These are phyloP conservation scores for Brachionus asplanchnoidis DNA, from an alignment of 1,140 invertebrate species.

Conservation along the genomic window DNA sequence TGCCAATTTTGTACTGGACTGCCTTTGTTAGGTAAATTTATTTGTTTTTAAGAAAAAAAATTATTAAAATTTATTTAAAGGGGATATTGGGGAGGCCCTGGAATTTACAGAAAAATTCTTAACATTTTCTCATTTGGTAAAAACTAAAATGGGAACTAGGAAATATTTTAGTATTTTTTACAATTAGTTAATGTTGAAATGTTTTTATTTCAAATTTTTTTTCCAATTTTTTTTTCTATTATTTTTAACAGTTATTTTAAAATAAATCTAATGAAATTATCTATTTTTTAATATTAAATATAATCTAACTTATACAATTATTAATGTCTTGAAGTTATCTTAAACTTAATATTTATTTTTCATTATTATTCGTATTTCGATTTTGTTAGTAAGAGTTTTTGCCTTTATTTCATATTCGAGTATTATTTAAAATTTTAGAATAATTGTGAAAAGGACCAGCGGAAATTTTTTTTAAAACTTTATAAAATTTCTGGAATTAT, in stretches of 20 bases:
- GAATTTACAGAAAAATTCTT: neutral
- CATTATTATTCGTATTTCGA: too few relatives aligned
- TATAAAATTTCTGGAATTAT: too few relatives aligned
- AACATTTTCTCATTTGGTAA: neutral
- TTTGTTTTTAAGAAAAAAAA: neutral
- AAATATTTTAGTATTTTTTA: neutral
- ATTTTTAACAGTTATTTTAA: neutral
- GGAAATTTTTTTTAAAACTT: too few relatives aligned
- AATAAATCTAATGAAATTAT: neutral
- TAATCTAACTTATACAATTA: too few relatives aligned
- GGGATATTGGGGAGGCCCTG: slow-evolving; percentile 39
- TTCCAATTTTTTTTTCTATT: neutral
- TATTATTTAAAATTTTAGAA: too few relatives aligned
- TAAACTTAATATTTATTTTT: too few relatives aligned
- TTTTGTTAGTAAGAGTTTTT: too few relatives aligned
- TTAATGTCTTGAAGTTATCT: too few relatives aligned
- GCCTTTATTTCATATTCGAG: too few relatives aligned
- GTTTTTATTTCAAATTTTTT: neutral
- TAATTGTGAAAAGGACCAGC: too few relatives aligned
- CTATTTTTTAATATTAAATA: too few relatives aligned
- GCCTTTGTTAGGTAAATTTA: slow-evolving; percentile 27
- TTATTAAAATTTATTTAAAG: neutral
- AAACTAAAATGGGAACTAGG: neutral
- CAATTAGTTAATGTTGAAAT: neutral
- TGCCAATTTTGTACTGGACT: slow-evolving; percentile 87